These are phyloP conservation scores for Nycticryphes semicollaris DNA, from an alignment of 2,113 vertebrate species.

Conservation along the genomic window DNA sequence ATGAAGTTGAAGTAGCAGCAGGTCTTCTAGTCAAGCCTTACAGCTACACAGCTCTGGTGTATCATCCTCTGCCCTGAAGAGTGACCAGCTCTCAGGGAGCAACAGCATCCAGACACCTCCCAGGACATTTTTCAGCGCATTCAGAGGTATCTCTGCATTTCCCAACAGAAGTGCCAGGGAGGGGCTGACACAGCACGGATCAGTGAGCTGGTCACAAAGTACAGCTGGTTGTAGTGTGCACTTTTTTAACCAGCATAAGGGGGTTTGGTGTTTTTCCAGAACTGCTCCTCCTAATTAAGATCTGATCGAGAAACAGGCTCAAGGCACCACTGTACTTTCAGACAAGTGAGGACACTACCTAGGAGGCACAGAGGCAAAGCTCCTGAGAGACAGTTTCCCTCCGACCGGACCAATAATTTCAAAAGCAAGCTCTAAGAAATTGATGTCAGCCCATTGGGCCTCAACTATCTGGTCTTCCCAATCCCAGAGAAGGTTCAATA, in stretches of 20 bases:
- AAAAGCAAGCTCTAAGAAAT: background rate
- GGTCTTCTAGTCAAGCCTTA: background rate
- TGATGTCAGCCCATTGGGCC: background rate
- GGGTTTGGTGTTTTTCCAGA: background rate
- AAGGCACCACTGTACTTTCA: background rate
- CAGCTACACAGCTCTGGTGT: background rate
- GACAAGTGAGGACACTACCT: background rate
- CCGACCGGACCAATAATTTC: background rate
- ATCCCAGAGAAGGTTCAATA: background rate
- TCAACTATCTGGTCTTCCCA: background rate
- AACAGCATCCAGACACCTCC: background rate
- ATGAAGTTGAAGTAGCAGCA: background rate
- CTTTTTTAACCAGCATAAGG: background rate
- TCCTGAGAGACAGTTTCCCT: background rate
- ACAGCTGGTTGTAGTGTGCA: background rate
- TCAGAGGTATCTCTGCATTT: background rate
- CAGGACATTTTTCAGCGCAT: background rate
- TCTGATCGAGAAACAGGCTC: background rate
- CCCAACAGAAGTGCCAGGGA: background rate
- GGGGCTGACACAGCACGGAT: rapidly evolving
- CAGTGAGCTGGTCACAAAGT: background rate
- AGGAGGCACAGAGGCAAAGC: background rate
- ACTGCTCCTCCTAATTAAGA: background rate
- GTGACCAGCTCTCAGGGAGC: background rate
- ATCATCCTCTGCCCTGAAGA: rapidly evolving